Evolutionary conservation across 2,113 vertebrate species (phyloP), one percentile per base, ranked within the genome.

Genomic region (Glaucomys volans): DNA sequence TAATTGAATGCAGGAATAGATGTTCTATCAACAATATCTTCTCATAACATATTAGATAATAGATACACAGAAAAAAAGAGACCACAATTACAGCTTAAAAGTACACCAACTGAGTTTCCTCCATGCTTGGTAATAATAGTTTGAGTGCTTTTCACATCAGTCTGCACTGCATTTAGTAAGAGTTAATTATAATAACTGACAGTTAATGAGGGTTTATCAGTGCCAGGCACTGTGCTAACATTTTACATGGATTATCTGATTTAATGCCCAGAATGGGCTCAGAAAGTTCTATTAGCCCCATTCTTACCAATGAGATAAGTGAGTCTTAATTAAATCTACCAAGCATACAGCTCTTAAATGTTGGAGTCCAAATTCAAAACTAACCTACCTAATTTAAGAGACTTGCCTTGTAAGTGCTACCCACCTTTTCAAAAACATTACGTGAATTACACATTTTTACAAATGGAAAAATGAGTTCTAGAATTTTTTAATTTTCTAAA

Each of bases 401-500:
- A 3, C 2, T 24, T 84, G 50, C 40, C 17, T 81, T 17, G 20
- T 40, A 91, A 85, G 4, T 42, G 57, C 24, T 57, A 35, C 32
- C 3, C 30, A 62, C 18, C 47, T 94, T 94, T 82, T 94, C 30
- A 47, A 87, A 93, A 77, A 67, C 52, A 54, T 35, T 57, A 47
- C 37, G 83, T 47, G 35, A 59, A 79, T 37, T 94, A 66, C n/a
- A 54, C 62, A 66, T 54, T 72, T 92, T 92, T 59, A 81, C 42
- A 77, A 69, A 82, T 37, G 2, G 26, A 24, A 85, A 81, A 84
- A 57, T 91, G 13, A 93, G 42, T 37, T 18, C 54, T 57, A 77
- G 32, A 57, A 32, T 76, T 84, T 86, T 95, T 35, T 84, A 87
- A 87, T 52, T 97, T 94, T 85, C 47, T 3, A 76, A 69, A 94